Evolutionary conservation across 2,888 invertebrate species (phyloP), one percentile per base, ranked within the genome.

Genomic region (Melieria crassipennis): DNA sequence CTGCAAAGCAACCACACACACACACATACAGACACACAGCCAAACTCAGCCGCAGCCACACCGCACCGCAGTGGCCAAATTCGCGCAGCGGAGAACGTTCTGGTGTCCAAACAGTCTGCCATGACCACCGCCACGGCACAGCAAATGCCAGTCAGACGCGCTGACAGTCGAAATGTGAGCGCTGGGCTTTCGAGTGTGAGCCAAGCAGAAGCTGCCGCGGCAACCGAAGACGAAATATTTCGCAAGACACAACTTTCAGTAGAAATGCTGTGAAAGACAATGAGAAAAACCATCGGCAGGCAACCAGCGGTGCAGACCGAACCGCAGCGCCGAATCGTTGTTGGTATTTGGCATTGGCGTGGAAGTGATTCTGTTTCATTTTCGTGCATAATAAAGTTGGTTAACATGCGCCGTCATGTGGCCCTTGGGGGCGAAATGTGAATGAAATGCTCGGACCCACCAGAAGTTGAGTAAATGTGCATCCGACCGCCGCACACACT

Each of bases 361-460:
- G 11, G 43, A 30, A 10, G 48, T 61, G 48, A 43, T 76, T 78
- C 75, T 75, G 76, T 73, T 79, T 78, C 71, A 64, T 57, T 77
- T 80, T 78, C 75, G 79, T 81, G 78, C 78, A 81, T 79, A 81
- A 83, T 80, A 79, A 81, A 78, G 75, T 77, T 76, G 71, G 76
- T 75, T 77, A 76, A 78, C 75, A 77, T 76, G 73, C 74, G 75
- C 72, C 66, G 67, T 75, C 72, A 66, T 71, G 63, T 46, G 58
- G 75, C 76, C 77, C 78, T 78, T 76, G 73, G 73, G 78, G 76
- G 73, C 74, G 73, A 77, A 75, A 76, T 75, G 73, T 76, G 77
- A 78, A 78, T 78, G 76, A 77, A 76, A 77, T 76, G 69, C 71
- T 73, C 70, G 75, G 78, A 78, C 78, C 78, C 68, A 78, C 77